These are phyloP conservation scores for Eristalis tenax DNA, from an alignment of 2,888 invertebrate species.

Conservation along the genomic window DNA sequence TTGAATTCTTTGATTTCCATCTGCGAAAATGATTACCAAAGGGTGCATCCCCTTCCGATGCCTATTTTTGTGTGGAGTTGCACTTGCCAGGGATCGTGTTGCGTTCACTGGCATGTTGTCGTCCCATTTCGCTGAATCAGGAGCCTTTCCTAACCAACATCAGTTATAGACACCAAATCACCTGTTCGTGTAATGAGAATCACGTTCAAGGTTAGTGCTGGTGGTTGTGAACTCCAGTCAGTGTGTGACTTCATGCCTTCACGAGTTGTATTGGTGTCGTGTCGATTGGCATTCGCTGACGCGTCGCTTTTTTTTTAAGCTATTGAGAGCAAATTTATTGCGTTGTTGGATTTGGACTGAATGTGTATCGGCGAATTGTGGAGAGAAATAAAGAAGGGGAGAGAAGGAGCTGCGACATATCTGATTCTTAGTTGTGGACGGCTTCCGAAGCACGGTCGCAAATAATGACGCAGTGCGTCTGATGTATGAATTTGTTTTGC, in stretches of 20 bases:
- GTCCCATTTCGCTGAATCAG: background rate
- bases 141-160: background rate
- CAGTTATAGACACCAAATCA: background rate
- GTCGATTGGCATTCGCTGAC: constrained; percentile 32
- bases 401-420: background rate
- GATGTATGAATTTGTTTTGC: background rate
- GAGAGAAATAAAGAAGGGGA: background rate
- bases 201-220: constrained; percentile 53
- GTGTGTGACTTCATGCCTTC: constrained; percentile 19
- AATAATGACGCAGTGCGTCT: background rate
- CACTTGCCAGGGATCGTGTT: background rate
- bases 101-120: background rate
- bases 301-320: background rate
- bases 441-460: background rate
- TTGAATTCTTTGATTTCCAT: background rate
- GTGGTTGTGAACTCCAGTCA: constrained; percentile 12
- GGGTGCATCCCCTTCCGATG: background rate
- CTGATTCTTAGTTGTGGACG: background rate
- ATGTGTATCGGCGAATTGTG: constrained; percentile 32
- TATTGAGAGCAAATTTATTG: constrained; percentile 19
- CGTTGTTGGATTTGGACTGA: constrained; percentile 24
- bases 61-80: background rate
- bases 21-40: background rate
- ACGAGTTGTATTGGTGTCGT: background rate
- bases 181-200: constrained; percentile 46